Percentiles rank a stretch among this genome's conserved stretches.
These are phyloP conservation scores for Alligator sinensis DNA, from an alignment of 2,113 vertebrate genomes.

Conservation along the genomic window DNA sequence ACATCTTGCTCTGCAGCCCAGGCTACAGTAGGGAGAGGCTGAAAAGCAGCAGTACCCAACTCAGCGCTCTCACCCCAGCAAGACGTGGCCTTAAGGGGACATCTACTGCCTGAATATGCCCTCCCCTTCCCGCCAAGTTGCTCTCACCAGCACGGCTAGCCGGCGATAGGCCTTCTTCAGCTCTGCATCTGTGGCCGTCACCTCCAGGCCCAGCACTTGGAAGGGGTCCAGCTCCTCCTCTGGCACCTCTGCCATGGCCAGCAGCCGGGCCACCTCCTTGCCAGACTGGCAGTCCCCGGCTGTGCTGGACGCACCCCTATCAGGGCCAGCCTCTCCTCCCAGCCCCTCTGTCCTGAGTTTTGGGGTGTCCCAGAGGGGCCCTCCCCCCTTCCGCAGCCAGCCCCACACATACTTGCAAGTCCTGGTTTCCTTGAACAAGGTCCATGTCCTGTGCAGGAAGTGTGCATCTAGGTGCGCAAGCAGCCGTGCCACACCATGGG, in stretches of 20 bases:
- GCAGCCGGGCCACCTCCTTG: constrained; percentile 87
- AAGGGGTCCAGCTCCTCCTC: constrained; percentile 94
- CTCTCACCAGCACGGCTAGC: constrained; percentile 81
- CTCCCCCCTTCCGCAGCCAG: constrained; percentile 48
- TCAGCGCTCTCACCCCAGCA: too few species aligned
- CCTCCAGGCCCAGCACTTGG: constrained; percentile 89
- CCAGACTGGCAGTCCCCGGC: constrained; percentile 76
- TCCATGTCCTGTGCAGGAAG: constrained; percentile 69
- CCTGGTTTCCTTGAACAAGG: constrained; percentile 76
- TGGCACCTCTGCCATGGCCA: constrained; percentile 86
- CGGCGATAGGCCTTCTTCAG: constrained; percentile 92
- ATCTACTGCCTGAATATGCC: too few species aligned
- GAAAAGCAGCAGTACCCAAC: too few species aligned
- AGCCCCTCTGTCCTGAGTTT: constrained; percentile 42
- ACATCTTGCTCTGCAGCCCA: neutral
- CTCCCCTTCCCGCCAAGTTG: too few species aligned
- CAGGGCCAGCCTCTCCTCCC: constrained; percentile 70
- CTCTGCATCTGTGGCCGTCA: constrained; percentile 87
- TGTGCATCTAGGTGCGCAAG: constrained; percentile 35
- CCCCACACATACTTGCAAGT: constrained; percentile 72
- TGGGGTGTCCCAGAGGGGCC: constrained; percentile 41
- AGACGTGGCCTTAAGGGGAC: too few species aligned
- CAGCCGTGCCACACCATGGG: constrained; percentile 27
- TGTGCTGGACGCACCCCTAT: constrained; percentile 33
- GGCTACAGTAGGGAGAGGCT: too few species aligned